Percentiles rank a stretch among this genome's conserved stretches.
These are phyloP conservation scores for Stomorhina lunata DNA, from an alignment of 2,888 invertebrate species.

Conservation along the genomic window DNA sequence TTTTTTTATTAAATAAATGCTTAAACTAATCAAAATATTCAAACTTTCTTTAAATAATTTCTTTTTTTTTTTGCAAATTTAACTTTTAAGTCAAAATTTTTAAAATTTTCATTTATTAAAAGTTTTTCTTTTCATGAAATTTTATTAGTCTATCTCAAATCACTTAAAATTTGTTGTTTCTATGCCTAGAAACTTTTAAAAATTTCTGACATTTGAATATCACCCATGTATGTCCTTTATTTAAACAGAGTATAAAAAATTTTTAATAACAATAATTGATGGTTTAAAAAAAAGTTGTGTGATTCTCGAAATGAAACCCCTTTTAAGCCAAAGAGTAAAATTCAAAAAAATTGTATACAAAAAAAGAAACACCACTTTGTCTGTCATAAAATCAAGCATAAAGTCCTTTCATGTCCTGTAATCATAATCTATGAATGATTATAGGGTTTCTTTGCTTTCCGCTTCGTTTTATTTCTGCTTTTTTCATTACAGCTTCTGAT, in stretches of 20 bases:
- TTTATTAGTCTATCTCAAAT: conserved; percentile 29
- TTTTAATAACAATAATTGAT: conserved; percentile 58
- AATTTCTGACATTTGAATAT: not conserved
- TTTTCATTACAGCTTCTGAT: conserved; percentile 3
- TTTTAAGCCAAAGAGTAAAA: conserved; percentile 3
- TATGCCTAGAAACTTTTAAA: not conserved
- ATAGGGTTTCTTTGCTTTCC: conserved; percentile 38
- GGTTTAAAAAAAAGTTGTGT: not conserved
- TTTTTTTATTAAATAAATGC: not conserved
- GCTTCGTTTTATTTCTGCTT: not conserved
- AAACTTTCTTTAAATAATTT: not conserved
- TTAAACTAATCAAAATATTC: not conserved
- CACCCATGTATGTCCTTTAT: conserved; percentile 8
- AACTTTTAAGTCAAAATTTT: too few relatives aligned
- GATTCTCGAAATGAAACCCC: conserved; percentile 28
- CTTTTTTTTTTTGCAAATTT: too few relatives aligned
- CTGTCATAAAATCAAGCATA: not conserved
- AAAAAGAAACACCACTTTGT: conserved; percentile 35
- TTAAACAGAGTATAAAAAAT: conserved; percentile 6
- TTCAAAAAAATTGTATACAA: not conserved
- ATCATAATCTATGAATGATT: conserved; percentile 26
- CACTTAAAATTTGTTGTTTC: conserved; percentile 30
- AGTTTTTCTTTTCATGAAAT: too few relatives aligned
- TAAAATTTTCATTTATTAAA: too few relatives aligned
- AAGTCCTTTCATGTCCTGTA: conserved; percentile 37